phyloP scores from a whole-genome alignment of 2,113 vertebrate genomes.

The Propithecus coquereli region DNA sequence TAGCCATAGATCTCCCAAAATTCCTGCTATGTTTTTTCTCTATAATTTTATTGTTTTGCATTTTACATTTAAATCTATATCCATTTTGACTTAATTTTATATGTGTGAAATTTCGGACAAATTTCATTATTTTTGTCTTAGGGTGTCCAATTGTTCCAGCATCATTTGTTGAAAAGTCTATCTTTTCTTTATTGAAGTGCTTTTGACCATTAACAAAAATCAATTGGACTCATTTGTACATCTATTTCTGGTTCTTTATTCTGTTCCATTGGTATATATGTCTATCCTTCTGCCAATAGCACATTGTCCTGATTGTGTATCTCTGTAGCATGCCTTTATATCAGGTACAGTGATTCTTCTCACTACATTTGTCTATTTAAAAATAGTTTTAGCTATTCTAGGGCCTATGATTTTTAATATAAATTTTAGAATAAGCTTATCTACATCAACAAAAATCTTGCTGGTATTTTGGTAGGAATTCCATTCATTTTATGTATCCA shows the following conservation, averaged over 20 bases:
- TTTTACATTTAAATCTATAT: not conserved
- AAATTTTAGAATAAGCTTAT: not conserved
- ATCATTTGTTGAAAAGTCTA: not conserved
- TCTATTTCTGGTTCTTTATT: not conserved
- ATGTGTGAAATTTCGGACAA: not conserved
- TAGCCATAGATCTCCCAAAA: not conserved
- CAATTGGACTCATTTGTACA: too few species aligned
- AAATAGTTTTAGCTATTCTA: not conserved
- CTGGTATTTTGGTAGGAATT: not conserved
- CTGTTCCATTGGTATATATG: not conserved
- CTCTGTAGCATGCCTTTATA: not conserved
- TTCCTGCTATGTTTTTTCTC: not conserved
- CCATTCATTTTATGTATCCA: not conserved
- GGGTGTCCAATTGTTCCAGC: not conserved
- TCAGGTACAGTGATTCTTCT: not conserved
- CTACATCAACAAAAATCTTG: not conserved
- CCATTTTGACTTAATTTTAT: not conserved
- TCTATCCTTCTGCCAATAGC: not conserved
- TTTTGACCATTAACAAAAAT: not conserved
- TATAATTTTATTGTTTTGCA: not conserved
- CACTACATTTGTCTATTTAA: not conserved
- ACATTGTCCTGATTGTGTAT: not conserved
- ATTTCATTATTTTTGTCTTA: not conserved
- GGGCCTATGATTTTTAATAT: not conserved
- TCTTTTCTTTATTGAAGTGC: not conserved